These are phyloP conservation scores for Drosophila anomalata DNA, from an alignment of 2,888 invertebrate genomes.

Conservation along the genomic window DNA sequence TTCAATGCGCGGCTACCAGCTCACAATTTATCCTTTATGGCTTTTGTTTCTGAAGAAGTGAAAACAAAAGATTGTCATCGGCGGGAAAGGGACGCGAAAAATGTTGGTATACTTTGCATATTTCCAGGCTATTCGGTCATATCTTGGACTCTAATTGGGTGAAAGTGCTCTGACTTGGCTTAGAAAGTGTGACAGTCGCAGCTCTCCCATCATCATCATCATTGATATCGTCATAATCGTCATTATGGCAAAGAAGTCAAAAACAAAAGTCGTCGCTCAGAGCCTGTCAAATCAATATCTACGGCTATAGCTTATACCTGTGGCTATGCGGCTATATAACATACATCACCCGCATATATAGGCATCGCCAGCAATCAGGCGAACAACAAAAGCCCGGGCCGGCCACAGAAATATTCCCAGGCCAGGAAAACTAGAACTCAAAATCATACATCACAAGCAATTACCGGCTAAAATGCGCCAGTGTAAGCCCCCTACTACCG, in stretches of 20 bases:
- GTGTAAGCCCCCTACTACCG: conserved; percentile 61
- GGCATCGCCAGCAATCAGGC: conserved; percentile 73
- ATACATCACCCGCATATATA: conserved; percentile 78
- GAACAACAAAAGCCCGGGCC: conserved; percentile 58
- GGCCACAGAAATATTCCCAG: conserved; percentile 71
- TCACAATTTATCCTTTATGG: conserved; percentile 78
- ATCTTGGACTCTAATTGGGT: conserved; percentile 66
- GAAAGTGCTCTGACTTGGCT: conserved; percentile 62
- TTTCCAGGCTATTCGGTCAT: conserved; percentile 16
- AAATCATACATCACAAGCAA: conserved; percentile 79
- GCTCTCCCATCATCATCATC: conserved; percentile 52
- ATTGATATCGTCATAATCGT: conserved; percentile 10
- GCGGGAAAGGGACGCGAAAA: conserved; percentile 18
- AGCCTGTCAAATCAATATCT: conserved; percentile 74
- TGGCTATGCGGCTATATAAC: conserved; percentile 58
- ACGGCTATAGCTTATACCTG: conserved; percentile 70
- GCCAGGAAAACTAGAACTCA: conserved; percentile 75
- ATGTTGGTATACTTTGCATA: conserved; percentile 59
- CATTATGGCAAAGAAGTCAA: conserved; percentile 9
- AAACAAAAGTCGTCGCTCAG: conserved; percentile 24
- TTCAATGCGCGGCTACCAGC: conserved; percentile 77
- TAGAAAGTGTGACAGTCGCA: conserved; percentile 72
- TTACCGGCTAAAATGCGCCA: conserved; percentile 76
- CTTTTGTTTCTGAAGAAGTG: conserved; percentile 81
- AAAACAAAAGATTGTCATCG: conserved; percentile 83